phyloP scores from a whole-genome alignment of 2,888 invertebrate species.

The Folsomia manolachei region DNA sequence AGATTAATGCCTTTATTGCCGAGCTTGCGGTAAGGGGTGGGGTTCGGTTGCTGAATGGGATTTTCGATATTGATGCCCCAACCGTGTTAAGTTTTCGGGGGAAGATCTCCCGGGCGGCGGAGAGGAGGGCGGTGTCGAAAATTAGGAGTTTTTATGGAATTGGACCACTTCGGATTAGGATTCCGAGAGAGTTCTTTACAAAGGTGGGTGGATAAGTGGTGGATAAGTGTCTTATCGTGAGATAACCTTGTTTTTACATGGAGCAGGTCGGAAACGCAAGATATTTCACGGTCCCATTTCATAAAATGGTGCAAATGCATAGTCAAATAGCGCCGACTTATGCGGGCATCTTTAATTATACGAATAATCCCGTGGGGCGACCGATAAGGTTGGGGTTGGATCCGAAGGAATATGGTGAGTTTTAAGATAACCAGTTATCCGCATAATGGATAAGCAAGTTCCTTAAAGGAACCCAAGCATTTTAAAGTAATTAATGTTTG shows the following conservation, averaged over 20 bases:
- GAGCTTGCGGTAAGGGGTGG: background rate
- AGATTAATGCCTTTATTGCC: conserved; percentile 26
- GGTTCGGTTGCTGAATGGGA: background rate
- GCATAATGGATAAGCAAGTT: background rate
- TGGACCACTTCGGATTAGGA: conserved; percentile 2
- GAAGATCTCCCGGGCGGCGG: conserved; percentile 11
- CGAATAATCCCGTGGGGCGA: conserved; percentile 17
- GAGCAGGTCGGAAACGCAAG: conserved; percentile 44
- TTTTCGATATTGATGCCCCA: conserved; percentile 17
- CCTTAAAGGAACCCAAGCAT: conserved; percentile 15
- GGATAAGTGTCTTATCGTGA: background rate
- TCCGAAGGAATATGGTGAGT: conserved; percentile 23
- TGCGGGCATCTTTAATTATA: conserved; percentile 29
- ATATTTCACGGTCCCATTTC: conserved; percentile 37
- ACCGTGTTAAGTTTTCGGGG: conserved; percentile 22
- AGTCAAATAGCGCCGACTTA: conserved; percentile 44
- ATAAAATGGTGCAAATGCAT: conserved; percentile 39
- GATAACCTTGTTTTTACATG: conserved; percentile 1
- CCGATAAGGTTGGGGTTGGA: conserved; percentile 20
- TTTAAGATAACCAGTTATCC: background rate
- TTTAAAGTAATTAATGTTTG: conserved; percentile 15
- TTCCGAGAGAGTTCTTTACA: conserved; percentile 22
- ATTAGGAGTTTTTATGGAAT: conserved; percentile 28
- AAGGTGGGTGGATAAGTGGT: conserved; percentile 19
- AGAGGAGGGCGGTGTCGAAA: background rate